These are phyloP conservation scores for Tychaedon coryphoeus DNA, from an alignment of 2,113 vertebrate species.

Conservation along the genomic window DNA sequence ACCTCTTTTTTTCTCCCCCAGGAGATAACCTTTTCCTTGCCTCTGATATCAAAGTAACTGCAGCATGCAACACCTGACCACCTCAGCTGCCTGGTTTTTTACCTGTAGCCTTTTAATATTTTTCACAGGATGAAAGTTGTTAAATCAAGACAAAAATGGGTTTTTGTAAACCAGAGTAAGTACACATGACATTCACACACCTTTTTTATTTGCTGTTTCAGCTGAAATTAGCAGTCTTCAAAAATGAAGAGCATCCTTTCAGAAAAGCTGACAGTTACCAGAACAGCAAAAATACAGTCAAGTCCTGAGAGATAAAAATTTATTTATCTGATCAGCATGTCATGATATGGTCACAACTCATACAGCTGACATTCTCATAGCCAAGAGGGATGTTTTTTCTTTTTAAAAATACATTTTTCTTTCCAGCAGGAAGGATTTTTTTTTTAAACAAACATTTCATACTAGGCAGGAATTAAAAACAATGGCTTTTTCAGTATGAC, in stretches of 20 bases:
- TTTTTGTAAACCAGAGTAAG: background rate
- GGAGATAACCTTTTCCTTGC: background rate
- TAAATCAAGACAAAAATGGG: background rate
- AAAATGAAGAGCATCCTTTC: constrained; percentile 26
- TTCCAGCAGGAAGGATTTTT: constrained; percentile 64
- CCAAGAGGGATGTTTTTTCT: constrained; percentile 62
- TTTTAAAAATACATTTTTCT: constrained; percentile 73
- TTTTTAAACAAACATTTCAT: constrained; percentile 53
- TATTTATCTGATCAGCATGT: constrained; percentile 73
- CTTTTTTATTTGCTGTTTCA: constrained; percentile 7
- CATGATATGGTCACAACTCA: constrained; percentile 70
- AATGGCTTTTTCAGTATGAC: constrained; percentile 59
- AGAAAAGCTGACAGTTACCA: background rate
- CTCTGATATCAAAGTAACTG: background rate
- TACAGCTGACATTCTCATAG: constrained; percentile 73
- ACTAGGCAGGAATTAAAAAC: constrained; percentile 68
- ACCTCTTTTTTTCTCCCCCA: no score
- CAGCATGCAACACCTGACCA: rapidly evolving
- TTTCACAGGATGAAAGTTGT: background rate
- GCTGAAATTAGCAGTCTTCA: constrained; percentile 21
- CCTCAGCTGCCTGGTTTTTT: rapidly evolving
- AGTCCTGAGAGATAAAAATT: constrained; percentile 76
- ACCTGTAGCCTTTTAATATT: background rate
- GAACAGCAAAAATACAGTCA: constrained; percentile 27
- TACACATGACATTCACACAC: background rate